Percentiles rank a stretch among this genome's conserved stretches.
phyloP scores from a whole-genome alignment of 2,797 vertebrate species.

The Bovichtus variegatus region DNA sequence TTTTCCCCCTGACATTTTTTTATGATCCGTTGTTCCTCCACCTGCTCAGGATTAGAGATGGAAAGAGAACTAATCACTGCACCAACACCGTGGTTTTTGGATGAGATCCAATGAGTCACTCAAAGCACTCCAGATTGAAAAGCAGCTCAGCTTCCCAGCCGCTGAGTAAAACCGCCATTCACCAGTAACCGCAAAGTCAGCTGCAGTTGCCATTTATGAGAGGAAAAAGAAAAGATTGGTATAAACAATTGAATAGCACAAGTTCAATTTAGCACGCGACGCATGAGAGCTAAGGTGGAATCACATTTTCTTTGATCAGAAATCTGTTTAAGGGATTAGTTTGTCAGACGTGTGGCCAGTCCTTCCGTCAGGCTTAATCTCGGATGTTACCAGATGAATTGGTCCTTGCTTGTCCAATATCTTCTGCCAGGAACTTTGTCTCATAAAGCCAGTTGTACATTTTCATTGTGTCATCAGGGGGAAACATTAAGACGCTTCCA shows the following conservation, averaged over 20 bases:
- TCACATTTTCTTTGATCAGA: constrained; percentile 61
- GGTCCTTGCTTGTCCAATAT: constrained; percentile 38
- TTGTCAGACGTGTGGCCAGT: constrained; percentile 43
- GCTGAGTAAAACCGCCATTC: constrained; percentile 41
- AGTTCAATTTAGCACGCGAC: constrained; percentile 25
- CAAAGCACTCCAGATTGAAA: constrained; percentile 27
- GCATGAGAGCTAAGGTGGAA: constrained; percentile 40
- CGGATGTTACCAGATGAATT: constrained; percentile 62
- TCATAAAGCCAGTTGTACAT: constrained; percentile 62
- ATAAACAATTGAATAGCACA: constrained; percentile 9
- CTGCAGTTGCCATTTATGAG: constrained; percentile 46
- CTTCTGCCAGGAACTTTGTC: constrained; percentile 68
- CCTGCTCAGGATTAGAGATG: constrained; percentile 74
- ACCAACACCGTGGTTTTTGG: constrained; percentile 67
- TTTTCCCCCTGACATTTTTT: constrained; percentile 69
- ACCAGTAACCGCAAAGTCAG: constrained; percentile 42
- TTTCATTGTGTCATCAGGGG: constrained; percentile 58
- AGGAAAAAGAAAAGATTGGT: constrained; percentile 20
- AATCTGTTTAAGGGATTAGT: constrained; percentile 58
- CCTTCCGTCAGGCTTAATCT: constrained; percentile 43
- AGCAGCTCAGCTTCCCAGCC: constrained; percentile 35
- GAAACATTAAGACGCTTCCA: constrained; percentile 61
- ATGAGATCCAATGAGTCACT: constrained; percentile 58
- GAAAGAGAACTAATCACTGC: constrained; percentile 73
- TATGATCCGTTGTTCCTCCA: constrained; percentile 62